A percentile compares a stretch with the other conserved stretches of the same genome.
phyloP scores from a whole-genome alignment of 2,113 vertebrate genomes.

The Hystrix cristata region DNA sequence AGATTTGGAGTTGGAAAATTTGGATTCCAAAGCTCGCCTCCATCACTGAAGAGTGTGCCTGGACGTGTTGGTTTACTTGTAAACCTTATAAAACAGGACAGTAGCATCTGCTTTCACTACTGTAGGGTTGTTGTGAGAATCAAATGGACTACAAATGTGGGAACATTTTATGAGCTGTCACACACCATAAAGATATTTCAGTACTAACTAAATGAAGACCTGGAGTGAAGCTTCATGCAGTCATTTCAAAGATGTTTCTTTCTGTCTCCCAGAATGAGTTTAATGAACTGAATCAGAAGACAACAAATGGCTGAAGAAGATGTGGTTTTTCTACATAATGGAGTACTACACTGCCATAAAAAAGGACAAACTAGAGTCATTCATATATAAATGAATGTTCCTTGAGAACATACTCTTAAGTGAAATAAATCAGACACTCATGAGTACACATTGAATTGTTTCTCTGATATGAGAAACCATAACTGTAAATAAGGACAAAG shows the following conservation, averaged over 20 bases:
- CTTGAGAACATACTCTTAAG: no score
- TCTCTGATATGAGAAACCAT: no score
- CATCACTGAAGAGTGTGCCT: background rate
- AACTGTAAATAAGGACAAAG: no score
- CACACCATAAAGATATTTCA: background rate
- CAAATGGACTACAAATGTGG: background rate
- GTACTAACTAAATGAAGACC: background rate
- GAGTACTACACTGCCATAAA: no score
- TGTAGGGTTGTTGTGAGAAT: background rate
- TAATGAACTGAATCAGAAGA: slow-evolving; percentile 19
- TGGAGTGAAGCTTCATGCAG: background rate
- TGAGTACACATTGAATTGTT: no score
- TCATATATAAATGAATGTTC: no score
- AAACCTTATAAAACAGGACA: background rate
- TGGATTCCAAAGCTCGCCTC: slow-evolving; percentile 13
- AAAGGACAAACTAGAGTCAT: no score
- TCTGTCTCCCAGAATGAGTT: background rate
- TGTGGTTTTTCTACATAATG: no score
- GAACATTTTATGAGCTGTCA: background rate
- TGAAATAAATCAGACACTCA: no score
- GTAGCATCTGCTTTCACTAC: background rate
- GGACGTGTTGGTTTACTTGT: background rate
- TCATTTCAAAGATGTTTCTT: background rate
- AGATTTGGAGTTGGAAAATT: background rate
- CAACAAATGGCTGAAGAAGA: no score